Conservation (phyloP, 2,113 vertebrate genomes). For the Chamaetylas fuelleborni region DNA sequence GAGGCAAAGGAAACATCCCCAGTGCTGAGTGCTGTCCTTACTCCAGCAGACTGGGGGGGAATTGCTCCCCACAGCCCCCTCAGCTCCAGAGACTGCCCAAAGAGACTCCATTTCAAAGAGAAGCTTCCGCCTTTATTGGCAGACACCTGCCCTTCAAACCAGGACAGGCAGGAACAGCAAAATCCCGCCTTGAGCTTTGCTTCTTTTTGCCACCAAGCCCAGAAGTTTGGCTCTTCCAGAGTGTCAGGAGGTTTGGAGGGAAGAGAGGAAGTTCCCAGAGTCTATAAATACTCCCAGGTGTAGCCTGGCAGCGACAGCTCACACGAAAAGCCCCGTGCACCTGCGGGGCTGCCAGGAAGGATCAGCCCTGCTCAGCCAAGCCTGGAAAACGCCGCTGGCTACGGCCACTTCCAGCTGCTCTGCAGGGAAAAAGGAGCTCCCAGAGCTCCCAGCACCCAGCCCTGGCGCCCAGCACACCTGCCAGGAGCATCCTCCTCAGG, state of each 20-base stretch:
- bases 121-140: too few species aligned
- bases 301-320: background rate
- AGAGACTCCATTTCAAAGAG: too few species aligned
- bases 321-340: background rate
- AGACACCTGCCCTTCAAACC: too few species aligned
- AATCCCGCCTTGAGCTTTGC: rapidly evolving
- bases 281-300: background rate
- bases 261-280: background rate
- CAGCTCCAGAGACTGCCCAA: too few species aligned
- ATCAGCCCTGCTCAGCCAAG: background rate
- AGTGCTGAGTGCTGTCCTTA: background rate
- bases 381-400: background rate
- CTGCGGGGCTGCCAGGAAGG: background rate
- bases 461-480: background rate
- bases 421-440: rapidly evolving
- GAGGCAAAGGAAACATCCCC: background rate
- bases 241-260: background rate
- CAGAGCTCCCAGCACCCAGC: too few species aligned
- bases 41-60: rapidly evolving
- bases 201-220: background rate
- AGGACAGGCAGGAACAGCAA: background rate
- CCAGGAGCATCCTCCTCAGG: background rate
- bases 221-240: background rate
- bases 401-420: background rate
- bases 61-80: background rate